Percentiles rank a stretch among this genome's conserved stretches.
Evolutionary conservation across 2,113 vertebrate species (phyloP).

Genomic region (Chaetodon trifascialis): DNA sequence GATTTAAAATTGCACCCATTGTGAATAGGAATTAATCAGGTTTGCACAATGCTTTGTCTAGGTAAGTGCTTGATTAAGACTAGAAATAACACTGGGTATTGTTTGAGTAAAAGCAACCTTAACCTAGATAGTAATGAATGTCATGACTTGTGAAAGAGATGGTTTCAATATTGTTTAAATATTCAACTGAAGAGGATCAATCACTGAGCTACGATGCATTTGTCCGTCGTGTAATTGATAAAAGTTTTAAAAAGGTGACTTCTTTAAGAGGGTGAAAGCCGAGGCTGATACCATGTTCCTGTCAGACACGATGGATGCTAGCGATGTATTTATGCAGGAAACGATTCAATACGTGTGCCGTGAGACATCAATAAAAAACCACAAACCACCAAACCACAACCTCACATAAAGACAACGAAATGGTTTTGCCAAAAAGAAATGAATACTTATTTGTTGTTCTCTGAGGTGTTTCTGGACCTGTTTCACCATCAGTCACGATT

Average conservation of each 20-base stretch:
- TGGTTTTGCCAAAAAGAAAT: not conserved
- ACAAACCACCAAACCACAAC: not conserved
- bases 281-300: not conserved
- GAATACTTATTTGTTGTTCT: not conserved
- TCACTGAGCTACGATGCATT: not conserved
- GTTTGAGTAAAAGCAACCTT: conserved; percentile 24
- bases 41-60: conserved; percentile 63
- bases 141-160: conserved; percentile 25
- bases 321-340: not conserved
- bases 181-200: not conserved
- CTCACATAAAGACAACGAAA: not conserved
- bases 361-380: not conserved
- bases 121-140: conserved; percentile 33
- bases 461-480: not conserved
- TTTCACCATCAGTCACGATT: not conserved
- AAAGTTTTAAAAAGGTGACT: not conserved
- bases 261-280: not conserved
- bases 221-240: not conserved
- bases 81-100: conserved; percentile 31
- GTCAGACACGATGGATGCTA: not conserved
- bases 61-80: conserved; percentile 56
- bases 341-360: not conserved
- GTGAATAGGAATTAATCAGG: conserved; percentile 78
- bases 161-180: conserved; percentile 10
- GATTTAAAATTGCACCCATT: conserved; percentile 73